A percentile compares a stretch with the other conserved stretches of the same genome.
Conservation (phyloP, 2,797 vertebrate species). For the Coranthus polyacanthus region DNA sequence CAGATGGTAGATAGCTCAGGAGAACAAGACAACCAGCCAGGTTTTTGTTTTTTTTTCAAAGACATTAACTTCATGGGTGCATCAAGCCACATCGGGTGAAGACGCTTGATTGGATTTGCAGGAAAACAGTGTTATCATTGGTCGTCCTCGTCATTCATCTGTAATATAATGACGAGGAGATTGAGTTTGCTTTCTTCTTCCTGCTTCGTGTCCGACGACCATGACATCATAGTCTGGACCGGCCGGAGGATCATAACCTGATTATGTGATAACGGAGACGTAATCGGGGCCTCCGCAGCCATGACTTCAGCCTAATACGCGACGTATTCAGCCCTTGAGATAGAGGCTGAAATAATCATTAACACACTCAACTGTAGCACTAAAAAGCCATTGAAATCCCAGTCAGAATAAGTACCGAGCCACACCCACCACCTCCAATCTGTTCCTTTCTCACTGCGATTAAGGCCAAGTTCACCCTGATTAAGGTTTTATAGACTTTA, state of each 20-base stretch:
- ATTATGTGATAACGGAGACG: conserved; percentile 56
- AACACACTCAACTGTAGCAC: conserved; percentile 20
- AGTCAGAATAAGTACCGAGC: not conserved
- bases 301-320: conserved; percentile 17
- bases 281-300: not conserved
- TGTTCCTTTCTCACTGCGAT: conserved; percentile 1
- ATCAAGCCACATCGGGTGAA: conserved; percentile 30
- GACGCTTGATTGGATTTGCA: conserved; percentile 54
- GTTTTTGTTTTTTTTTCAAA: conserved; percentile 21
- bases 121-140: conserved; percentile 44
- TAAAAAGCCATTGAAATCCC: conserved; percentile 7
- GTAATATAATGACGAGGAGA: conserved; percentile 44
- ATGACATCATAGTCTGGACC: conserved; percentile 62
- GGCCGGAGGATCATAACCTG: conserved; percentile 34
- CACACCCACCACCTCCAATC: conserved; percentile 11
- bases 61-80: conserved; percentile 41
- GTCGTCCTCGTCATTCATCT: conserved; percentile 30
- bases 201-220: conserved; percentile 11
- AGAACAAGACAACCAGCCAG: conserved; percentile 28
- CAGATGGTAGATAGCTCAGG: conserved; percentile 66
- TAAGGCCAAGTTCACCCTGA: conserved; percentile 23
- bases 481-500: conserved; percentile 35
- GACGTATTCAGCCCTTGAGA: conserved; percentile 4
- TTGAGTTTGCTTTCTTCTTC: conserved; percentile 13
- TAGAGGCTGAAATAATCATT: conserved; percentile 12